Evolutionary conservation across 1,140 invertebrate genomes (phyloP), one percentile per base, ranked within the genome.

Genomic region (Euborellia annulipes): DNA sequence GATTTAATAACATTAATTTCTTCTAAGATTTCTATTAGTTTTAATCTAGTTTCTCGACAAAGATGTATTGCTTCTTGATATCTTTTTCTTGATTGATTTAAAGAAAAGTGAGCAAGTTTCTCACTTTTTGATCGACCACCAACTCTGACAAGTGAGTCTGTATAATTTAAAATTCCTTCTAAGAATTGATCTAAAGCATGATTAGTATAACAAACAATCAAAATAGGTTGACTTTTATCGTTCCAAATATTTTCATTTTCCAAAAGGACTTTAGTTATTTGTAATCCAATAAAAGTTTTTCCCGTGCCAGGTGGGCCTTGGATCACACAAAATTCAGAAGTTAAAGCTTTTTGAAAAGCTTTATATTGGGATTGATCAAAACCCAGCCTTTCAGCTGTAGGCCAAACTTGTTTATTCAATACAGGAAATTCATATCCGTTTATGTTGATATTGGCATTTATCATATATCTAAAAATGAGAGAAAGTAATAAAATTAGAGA

Each of bases 171-270:
- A 36, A 71, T 64, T 3, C 66, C 69, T 58, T 74, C 71, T 11
- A 76, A 52, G 55, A 77, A 76, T 54, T 77, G 71, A 59, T 76
- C 74, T 7, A 76, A 49, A 8, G 74, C 73, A 58, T 76, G 73
- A 52, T 76, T 76, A 16, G 70, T 76, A 49, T 66, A 71, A 51
- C 71, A 75, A 16, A 75, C 67, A 27, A 76, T 59, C 4, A 76
- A 52, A 18, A 76, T 70, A 3, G 73, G 73, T 18, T 39, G 40
- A 30, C 36, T 27, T 6, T 27, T 18, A 7, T 43, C 19, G 23
- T 48, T 45, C 55, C 54, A 56, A 17, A 47, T 2, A 3, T 38
- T n/a, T 23, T 48, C 46, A 45, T 60, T 59, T 22, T 54, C 45
- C 3, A 64, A 41, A 7, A 64, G 43, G 9, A 54, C 48, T 36